Evolutionary conservation across 2,113 vertebrate genomes (phyloP).

Genomic region (Oncorhynchus nerka): DNA sequence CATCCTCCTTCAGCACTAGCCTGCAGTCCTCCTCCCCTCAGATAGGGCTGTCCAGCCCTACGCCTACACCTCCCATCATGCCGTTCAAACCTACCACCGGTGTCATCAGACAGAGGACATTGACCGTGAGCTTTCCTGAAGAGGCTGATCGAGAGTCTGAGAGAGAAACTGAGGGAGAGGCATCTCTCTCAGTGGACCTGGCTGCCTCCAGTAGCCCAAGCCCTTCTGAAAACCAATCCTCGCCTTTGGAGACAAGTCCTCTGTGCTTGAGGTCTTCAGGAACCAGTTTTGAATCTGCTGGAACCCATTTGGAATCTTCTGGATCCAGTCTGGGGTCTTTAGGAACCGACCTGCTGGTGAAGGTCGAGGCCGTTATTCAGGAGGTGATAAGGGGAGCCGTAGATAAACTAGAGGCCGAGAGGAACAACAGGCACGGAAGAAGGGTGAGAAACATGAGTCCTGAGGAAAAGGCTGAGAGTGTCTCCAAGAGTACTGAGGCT

Average conservation of each 20-base stretch:
- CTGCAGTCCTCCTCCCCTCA: background rate
- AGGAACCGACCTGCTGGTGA: background rate
- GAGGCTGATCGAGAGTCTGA: background rate
- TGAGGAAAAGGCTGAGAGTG: background rate
- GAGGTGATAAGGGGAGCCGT: slow-evolving; percentile 1
- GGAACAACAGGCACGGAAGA: background rate
- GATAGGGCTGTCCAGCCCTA: background rate
- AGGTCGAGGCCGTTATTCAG: slow-evolving; percentile 8
- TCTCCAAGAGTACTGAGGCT: background rate
- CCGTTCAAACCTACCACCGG: background rate
- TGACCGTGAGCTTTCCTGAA: background rate
- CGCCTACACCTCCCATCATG: background rate
- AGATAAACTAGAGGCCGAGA: background rate
- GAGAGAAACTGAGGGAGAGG: background rate
- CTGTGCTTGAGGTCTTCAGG: background rate
- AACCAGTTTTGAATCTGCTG: background rate
- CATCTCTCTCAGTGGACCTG: background rate
- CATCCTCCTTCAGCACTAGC: background rate
- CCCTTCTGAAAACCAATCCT: background rate
- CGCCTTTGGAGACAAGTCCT: background rate
- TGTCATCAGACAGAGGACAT: background rate
- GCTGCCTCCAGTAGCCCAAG: too few relatives aligned
- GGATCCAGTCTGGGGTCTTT: background rate
- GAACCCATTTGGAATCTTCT: background rate
- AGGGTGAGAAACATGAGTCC: background rate